Conservation (phyloP, 2,113 vertebrate species). For the Alligator mississippiensis region DNA sequence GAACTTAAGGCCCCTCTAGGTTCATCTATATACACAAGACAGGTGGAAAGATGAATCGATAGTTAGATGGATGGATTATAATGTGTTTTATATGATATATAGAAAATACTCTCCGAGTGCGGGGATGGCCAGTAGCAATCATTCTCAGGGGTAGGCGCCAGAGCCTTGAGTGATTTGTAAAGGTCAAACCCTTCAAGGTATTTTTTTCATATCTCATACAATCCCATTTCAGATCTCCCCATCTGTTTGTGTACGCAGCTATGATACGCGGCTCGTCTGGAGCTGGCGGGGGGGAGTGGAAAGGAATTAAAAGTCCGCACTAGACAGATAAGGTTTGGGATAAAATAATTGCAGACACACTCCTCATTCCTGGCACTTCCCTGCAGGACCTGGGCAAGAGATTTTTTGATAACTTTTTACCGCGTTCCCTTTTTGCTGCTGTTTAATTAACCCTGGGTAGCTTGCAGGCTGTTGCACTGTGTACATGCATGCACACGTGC, state of each 20-base stretch:
- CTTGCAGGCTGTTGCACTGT: neutral
- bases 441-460: neutral
- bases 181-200: slow-evolving; percentile 51
- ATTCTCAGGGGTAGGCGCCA: slow-evolving; percentile 33
- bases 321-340: neutral
- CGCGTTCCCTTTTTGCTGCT: neutral
- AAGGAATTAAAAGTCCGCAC: neutral
- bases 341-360: neutral
- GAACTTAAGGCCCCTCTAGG: neutral
- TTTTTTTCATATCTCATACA: slow-evolving; percentile 27
- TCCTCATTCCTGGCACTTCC: neutral
- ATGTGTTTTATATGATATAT: slow-evolving; percentile 60
- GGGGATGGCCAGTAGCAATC: slow-evolving; percentile 30
- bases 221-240: slow-evolving; percentile 29
- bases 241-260: slow-evolving; percentile 9
- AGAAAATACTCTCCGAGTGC: slow-evolving; percentile 33
- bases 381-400: neutral
- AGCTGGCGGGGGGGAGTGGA: neutral
- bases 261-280: neutral
- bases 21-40: slow-evolving; percentile 24
- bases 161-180: slow-evolving; percentile 65
- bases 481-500: neutral
- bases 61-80: slow-evolving; percentile 51
- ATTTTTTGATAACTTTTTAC: neutral
- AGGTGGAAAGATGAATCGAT: slow-evolving; percentile 48